phyloP scores from a whole-genome alignment of 2,888 invertebrate genomes.

The Epirrita christyi region DNA sequence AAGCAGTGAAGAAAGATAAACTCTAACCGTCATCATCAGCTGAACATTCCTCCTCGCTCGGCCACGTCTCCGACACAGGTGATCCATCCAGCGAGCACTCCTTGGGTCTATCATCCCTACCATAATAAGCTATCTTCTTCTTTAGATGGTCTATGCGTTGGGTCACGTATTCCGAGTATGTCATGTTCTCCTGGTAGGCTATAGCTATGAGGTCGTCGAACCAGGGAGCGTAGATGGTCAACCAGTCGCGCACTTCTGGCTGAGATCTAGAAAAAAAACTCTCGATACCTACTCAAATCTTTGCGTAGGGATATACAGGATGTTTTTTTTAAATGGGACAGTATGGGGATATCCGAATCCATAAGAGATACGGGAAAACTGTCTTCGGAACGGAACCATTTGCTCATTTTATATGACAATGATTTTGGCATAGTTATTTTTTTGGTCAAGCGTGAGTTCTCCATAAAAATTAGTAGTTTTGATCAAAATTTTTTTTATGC shows the following conservation, averaged over 20 bases:
- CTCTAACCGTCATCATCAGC: background rate
- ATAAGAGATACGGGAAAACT: background rate
- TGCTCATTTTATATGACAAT: too few relatives aligned
- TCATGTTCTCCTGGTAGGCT: slow-evolving; percentile 85
- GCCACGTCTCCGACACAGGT: slow-evolving; percentile 21
- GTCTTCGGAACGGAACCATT: too few relatives aligned
- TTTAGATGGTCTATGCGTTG: slow-evolving; percentile 43
- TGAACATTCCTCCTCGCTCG: background rate
- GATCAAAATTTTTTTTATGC: too few relatives aligned
- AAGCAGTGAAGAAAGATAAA: background rate
- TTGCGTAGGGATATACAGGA: too few relatives aligned
- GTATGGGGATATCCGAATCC: too few relatives aligned
- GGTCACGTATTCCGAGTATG: slow-evolving; percentile 48
- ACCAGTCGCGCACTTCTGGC: slow-evolving; percentile 86
- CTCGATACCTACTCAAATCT: too few relatives aligned
- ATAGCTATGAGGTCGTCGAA: slow-evolving; percentile 86
- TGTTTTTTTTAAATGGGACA: too few relatives aligned
- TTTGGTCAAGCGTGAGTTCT: too few relatives aligned
- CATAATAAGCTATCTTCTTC: slow-evolving; percentile 28
- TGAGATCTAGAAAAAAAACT: slow-evolving; percentile 67
- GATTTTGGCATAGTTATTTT: too few relatives aligned
- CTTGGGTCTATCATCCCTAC: slow-evolving; percentile 41
- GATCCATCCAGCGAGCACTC: slow-evolving; percentile 51
- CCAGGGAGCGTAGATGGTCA: slow-evolving; percentile 88
- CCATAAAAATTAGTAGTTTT: too few relatives aligned